Conservation (phyloP, 2,797 vertebrate genomes). For the Furcifer pardalis region DNA sequence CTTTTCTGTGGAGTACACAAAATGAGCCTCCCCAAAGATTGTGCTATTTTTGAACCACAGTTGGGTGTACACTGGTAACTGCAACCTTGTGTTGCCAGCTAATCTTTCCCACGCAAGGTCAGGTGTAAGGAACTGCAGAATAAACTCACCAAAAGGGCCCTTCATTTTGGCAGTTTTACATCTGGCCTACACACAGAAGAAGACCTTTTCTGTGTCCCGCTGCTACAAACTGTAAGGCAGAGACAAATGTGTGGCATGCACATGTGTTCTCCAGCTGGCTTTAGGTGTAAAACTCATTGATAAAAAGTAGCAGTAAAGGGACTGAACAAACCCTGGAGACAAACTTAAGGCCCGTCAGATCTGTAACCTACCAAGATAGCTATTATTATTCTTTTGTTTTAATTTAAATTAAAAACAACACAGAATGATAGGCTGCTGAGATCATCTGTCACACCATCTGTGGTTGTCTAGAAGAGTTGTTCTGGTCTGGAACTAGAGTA, state of each 20-base stretch:
- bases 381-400: slow-evolving; percentile 70
- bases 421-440: slow-evolving; percentile 68
- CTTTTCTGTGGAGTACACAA: slow-evolving; percentile 51
- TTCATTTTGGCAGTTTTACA: too few relatives aligned
- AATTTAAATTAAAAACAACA: slow-evolving; percentile 70
- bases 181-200: too few relatives aligned
- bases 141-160: too few relatives aligned
- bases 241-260: slow-evolving; percentile 67
- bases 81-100: too few relatives aligned
- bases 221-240: slow-evolving; percentile 64
- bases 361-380: slow-evolving; percentile 59
- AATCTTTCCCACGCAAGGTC: too few relatives aligned
- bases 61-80: too few relatives aligned
- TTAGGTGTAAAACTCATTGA: slow-evolving; percentile 71
- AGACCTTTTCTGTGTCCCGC: slow-evolving; percentile 49
- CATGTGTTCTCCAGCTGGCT: slow-evolving; percentile 64
- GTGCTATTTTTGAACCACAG: too few relatives aligned
- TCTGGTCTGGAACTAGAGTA: slow-evolving; percentile 67
- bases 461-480: slow-evolving; percentile 68
- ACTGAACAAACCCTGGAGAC: slow-evolving; percentile 60
- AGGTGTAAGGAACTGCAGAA: too few relatives aligned
- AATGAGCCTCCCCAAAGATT: too few relatives aligned
- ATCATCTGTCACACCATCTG: slow-evolving; percentile 77
- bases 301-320: slow-evolving; percentile 70
- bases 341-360: slow-evolving; percentile 70